A percentile compares a stretch with the other conserved stretches of the same genome.
Conservation (phyloP, 53 echinoderm and acorn worm species). For the Crossaster papposus region DNA sequence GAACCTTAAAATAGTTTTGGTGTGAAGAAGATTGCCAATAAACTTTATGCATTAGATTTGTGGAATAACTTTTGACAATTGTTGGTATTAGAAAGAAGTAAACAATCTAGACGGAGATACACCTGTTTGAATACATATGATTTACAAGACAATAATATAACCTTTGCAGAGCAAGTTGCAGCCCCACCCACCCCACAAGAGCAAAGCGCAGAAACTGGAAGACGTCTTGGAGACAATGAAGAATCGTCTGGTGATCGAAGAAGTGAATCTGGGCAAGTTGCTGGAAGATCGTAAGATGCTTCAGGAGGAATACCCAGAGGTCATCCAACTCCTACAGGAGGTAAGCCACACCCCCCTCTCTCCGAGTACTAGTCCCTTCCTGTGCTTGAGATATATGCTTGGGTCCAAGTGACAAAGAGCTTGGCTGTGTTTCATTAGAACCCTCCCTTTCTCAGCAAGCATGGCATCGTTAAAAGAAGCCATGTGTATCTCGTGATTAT, state of each 20-base stretch:
- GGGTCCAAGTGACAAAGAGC: too few species aligned
- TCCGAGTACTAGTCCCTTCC: neutral
- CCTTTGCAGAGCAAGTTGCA: conserved; percentile 68
- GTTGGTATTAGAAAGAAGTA: too few species aligned
- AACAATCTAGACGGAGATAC: too few species aligned
- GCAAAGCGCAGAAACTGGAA: conserved; percentile 78
- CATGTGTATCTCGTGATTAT: neutral
- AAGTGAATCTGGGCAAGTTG: conserved; percentile 78
- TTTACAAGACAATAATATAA: neutral
- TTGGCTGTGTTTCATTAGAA: too few species aligned
- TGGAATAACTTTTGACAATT: too few species aligned
- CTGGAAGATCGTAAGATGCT: conserved; percentile 82
- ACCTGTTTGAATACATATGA: neutral
- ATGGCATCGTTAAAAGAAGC: neutral
- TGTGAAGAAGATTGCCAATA: too few species aligned
- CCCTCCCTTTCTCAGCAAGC: neutral
- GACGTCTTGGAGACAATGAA: conserved; percentile 79
- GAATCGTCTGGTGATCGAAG: conserved; percentile 74
- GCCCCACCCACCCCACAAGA: conserved; percentile 75
- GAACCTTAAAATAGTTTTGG: too few species aligned
- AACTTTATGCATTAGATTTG: too few species aligned
- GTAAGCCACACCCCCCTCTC: conserved; percentile 34
- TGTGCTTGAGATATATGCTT: too few species aligned
- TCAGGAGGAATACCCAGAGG: conserved; percentile 87
- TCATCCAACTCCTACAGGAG: conserved; percentile 76